Conservation (phyloP, 2,888 invertebrate genomes). For the Scaeva pyrastri region DNA sequence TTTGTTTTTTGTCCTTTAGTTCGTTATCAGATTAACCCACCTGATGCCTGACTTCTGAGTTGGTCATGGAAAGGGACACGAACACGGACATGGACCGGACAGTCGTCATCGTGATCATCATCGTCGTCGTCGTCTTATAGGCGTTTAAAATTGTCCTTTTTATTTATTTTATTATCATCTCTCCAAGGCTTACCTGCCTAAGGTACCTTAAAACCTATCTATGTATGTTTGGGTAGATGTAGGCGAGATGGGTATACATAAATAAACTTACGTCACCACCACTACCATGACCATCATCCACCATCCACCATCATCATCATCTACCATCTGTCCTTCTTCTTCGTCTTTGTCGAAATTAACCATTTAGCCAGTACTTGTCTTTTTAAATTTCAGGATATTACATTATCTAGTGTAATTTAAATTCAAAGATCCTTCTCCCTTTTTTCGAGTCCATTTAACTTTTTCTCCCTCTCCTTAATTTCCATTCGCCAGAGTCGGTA, state of each 20-base stretch:
- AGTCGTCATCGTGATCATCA: background rate
- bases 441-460: constrained; percentile 66
- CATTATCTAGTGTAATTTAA: constrained; percentile 66
- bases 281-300: no score
- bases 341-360: constrained; percentile 10
- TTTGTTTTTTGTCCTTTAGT: background rate
- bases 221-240: no score
- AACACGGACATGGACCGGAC: background rate
- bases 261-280: background rate
- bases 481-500: background rate
- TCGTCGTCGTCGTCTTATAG: no score
- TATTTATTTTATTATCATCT: constrained; percentile 1
- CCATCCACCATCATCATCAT: no score
- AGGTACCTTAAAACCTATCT: background rate
- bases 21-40: constrained; percentile 4
- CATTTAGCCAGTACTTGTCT: constrained; percentile 37
- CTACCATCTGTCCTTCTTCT: background rate
- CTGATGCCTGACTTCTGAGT: background rate
- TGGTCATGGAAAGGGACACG: background rate
- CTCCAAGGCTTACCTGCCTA: no score
- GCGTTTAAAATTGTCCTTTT: constrained; percentile 34
- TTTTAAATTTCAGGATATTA: constrained; percentile 68
- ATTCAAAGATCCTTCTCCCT: constrained; percentile 71
- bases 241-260: background rate
- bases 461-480: constrained; percentile 29